Conservation (phyloP, 2,888 invertebrate genomes). For the Ophioninae sp. region DNA sequence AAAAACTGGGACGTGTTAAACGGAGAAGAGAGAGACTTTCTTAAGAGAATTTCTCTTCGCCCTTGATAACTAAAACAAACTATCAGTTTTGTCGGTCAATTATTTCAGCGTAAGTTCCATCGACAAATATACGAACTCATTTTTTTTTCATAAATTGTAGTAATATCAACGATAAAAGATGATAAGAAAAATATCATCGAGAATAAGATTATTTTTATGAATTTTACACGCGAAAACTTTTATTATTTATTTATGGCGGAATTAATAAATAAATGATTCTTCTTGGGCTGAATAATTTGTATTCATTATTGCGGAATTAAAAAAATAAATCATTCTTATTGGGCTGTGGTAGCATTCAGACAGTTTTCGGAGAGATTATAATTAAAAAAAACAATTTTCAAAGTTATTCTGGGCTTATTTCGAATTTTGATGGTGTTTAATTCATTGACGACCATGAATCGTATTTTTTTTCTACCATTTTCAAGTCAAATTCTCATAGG, state of each 20-base stretch:
- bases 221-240: neutral
- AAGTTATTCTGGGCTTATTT: too few relatives aligned
- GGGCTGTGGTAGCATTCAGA: too few relatives aligned
- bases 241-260: neutral
- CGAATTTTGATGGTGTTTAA: too few relatives aligned
- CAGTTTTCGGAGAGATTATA: too few relatives aligned
- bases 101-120: constrained; percentile 41
- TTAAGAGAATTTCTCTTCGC: constrained; percentile 34
- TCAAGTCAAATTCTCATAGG: too few relatives aligned
- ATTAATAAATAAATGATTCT: neutral
- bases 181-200: neutral
- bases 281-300: too few relatives aligned
- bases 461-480: too few relatives aligned
- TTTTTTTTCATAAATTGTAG: neutral
- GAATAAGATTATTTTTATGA: neutral
- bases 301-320: too few relatives aligned
- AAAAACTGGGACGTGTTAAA: constrained; percentile 73
- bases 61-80: constrained; percentile 36
- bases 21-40: constrained; percentile 75
- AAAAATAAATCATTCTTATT: too few relatives aligned
- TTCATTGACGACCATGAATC: too few relatives aligned
- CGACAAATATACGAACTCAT: constrained; percentile 6
- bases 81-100: constrained; percentile 31
- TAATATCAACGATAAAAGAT: neutral
- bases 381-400: too few relatives aligned